A percentile compares a stretch with the other conserved stretches of the same genome.
These are phyloP conservation scores for Clusia tigrina DNA, from an alignment of 2,888 invertebrate genomes.

Conservation along the genomic window DNA sequence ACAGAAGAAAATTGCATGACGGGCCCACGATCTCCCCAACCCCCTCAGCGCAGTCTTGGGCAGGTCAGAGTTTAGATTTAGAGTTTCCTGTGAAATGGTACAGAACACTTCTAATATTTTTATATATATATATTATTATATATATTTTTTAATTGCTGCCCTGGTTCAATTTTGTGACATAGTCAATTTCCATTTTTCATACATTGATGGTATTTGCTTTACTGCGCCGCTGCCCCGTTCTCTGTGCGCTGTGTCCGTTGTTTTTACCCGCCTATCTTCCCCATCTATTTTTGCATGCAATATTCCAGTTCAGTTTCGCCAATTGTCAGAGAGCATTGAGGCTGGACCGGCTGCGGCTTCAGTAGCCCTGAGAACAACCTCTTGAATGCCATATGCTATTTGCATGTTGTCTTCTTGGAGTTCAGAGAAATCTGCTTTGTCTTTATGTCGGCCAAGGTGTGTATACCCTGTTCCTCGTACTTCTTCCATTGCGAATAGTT, in stretches of 20 bases:
- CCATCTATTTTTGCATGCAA: conserved; percentile 27
- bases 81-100: too few relatives aligned
- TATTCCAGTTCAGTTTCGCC: conserved; percentile 55
- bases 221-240: background rate
- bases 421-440: conserved; percentile 62
- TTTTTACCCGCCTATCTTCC: background rate
- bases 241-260: background rate
- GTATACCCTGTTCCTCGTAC: conserved; percentile 78
- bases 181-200: background rate
- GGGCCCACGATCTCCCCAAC: too few relatives aligned
- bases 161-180: conserved; percentile 2
- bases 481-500: conserved; percentile 95
- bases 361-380: conserved; percentile 60
- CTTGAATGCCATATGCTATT: conserved; percentile 63
- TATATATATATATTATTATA: conserved; percentile 14
- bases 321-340: conserved; percentile 55
- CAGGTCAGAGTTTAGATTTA: too few relatives aligned
- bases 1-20: too few relatives aligned
- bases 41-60: too few relatives aligned
- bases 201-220: too few relatives aligned
- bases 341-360: conserved; percentile 58
- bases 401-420: conserved; percentile 52
- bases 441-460: conserved; percentile 75
- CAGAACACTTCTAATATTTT: too few relatives aligned
- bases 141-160: conserved; percentile 23